These are phyloP conservation scores for Stenchaetothrips biformis DNA, from an alignment of 2,888 invertebrate species.

Conservation along the genomic window DNA sequence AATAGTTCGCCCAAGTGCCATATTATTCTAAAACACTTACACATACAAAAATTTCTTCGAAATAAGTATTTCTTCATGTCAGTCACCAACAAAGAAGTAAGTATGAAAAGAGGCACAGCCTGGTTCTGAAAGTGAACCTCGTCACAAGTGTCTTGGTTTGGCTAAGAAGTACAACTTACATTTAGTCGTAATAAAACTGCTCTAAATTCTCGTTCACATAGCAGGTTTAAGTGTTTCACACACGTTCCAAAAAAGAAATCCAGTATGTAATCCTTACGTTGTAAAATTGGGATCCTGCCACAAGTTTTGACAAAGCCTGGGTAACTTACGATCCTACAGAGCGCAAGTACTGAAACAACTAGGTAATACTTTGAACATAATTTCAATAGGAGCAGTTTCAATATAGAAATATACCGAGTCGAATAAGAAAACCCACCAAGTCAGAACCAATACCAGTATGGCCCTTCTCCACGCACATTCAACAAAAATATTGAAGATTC, in stretches of 20 bases:
- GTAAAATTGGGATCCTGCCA: neutral
- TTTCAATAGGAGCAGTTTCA: neutral
- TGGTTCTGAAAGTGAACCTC: conserved; percentile 10
- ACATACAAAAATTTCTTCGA: conserved; percentile 17
- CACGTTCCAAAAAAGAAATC: neutral
- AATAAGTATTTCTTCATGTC: conserved; percentile 24
- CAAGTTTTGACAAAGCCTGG: neutral
- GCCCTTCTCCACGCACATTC: neutral
- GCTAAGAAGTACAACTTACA: conserved; percentile 1
- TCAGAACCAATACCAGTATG: neutral
- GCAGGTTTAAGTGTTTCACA: neutral
- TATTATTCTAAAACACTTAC: conserved; percentile 1
- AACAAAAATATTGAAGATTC: conserved; percentile 18
- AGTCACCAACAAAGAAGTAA: conserved; percentile 16
- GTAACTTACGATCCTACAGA: neutral
- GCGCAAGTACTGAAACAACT: neutral
- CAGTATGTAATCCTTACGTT: neutral
- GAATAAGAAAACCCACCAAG: neutral
- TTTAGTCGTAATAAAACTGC: neutral
- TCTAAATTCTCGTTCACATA: neutral
- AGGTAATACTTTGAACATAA: neutral
- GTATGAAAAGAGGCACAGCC: conserved; percentile 13
- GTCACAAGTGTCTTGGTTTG: conserved; percentile 19
- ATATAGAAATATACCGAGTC: neutral
- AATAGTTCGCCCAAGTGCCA: conserved; percentile 13